Evolutionary conservation across 2,113 vertebrate species (phyloP), one percentile per base, ranked within the genome.

Genomic region (Helogale parvula): DNA sequence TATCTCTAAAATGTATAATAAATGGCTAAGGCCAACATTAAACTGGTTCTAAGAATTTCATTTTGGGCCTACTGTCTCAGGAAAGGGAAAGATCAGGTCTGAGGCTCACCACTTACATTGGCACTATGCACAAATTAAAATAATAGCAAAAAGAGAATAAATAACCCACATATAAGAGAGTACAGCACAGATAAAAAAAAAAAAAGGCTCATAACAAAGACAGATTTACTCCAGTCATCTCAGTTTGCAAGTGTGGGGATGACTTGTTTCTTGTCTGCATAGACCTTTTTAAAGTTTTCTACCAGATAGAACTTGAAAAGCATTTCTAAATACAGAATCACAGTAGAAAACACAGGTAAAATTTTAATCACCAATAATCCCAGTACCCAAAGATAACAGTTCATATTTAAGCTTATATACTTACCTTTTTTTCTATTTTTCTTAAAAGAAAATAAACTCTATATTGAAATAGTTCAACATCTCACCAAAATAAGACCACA

Each of bases 281-380:
- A 89, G 38, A 84, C 65, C 38, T 84, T 19, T 83, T 47, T 41
- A 65, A 54, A 80, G 9, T 74, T 25, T n/a, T 57, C 45, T 47
- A 79, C 83, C 83, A 91, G 91, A 81, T 45, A 23, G 31, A 90
- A 79, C 29, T 94, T 95, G 33, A 38, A 45, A 97, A 72, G 50
- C 31, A 52, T 21, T 50, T 79, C 17, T 79, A 52, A 33, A 45
- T 74, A 54, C 2, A 81, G 27, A 21, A 74, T 66, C 41, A 87
- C 15, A 27, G 13, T 79, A 91, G 41, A 88, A 95, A 92, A 72
- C 57, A 69, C 4, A 66, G 29, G 35, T 23, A 84, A 60, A 90
- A 82, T 47, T 95, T 76, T 82, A 76, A 77, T 66, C 52, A 45
- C 16, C 38, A 84, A n/a, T 47, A 93, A 93, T 63, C 6, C 14